These are phyloP conservation scores for Neomorphus geoffroyi DNA, from an alignment of 2,797 vertebrate genomes.

Conservation along the genomic window DNA sequence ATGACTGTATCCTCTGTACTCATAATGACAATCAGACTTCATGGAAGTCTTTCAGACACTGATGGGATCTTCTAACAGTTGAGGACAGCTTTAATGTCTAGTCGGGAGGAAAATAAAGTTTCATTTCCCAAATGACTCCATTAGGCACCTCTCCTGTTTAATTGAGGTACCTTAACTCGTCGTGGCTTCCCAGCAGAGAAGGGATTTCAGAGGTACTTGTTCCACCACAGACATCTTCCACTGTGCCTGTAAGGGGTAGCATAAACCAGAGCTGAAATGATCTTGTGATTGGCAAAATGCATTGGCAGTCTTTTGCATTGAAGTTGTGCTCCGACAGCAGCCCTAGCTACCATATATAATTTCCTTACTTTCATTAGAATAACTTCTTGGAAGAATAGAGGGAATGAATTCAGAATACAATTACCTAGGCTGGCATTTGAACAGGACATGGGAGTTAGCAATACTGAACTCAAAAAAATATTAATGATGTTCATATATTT, in stretches of 20 bases:
- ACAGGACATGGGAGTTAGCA: background rate
- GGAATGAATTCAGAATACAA: background rate
- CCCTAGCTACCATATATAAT: background rate
- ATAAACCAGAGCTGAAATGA: background rate
- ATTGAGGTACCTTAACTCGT: background rate
- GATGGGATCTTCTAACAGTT: background rate
- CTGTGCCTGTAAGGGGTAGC: background rate
- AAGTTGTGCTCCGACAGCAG: background rate
- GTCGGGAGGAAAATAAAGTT: background rate
- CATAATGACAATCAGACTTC: background rate
- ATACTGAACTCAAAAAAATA: background rate
- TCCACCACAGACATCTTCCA: background rate
- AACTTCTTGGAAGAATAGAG: background rate
- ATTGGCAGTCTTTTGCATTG: background rate
- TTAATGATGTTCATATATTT: background rate
- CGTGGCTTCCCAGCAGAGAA: background rate
- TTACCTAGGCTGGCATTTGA: background rate
- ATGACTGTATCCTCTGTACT: background rate
- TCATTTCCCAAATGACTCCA: background rate
- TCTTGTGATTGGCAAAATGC: background rate
- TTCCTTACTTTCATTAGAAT: background rate
- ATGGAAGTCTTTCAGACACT: background rate
- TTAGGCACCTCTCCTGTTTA: background rate
- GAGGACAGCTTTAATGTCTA: background rate
- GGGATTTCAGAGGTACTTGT: background rate